Conservation (phyloP, 2,113 vertebrate genomes). For the Nerophis ophidion region DNA sequence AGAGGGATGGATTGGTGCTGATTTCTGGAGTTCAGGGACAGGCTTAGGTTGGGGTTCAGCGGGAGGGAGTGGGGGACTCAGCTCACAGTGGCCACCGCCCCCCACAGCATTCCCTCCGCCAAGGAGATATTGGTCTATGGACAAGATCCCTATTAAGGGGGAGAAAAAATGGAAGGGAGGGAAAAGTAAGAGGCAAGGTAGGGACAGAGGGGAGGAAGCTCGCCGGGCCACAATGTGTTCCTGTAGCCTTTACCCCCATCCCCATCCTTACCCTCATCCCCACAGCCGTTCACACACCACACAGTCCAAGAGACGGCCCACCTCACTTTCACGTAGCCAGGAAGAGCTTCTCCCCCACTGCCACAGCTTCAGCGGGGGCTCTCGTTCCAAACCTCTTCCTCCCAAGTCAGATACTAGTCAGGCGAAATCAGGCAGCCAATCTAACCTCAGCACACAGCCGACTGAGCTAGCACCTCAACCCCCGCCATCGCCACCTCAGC, state of each 20-base stretch:
- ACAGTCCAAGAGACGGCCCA: constrained; percentile 60
- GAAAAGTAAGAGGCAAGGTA: constrained; percentile 62
- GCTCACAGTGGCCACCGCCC: constrained; percentile 70
- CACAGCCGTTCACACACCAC: constrained; percentile 59
- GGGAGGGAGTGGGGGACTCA: constrained; percentile 70
- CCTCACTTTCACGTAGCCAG: constrained; percentile 75
- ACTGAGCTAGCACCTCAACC: constrained; percentile 68
- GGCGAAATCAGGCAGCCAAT: constrained; percentile 84
- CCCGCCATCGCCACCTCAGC: constrained; percentile 67
- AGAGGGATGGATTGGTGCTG: constrained; percentile 68
- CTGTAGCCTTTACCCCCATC: constrained; percentile 74
- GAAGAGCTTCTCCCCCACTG: constrained; percentile 81
- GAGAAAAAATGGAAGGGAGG: constrained; percentile 77
- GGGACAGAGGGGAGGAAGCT: constrained; percentile 66
- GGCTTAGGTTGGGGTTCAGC: constrained; percentile 73
- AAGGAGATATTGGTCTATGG: constrained; percentile 85
- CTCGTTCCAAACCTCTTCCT: constrained; percentile 69
- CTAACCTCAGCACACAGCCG: constrained; percentile 83
- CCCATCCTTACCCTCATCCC: constrained; percentile 74
- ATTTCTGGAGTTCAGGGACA: constrained; percentile 71
- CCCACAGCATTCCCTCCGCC: constrained; percentile 77
- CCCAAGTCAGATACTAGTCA: constrained; percentile 68
- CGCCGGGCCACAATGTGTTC: constrained; percentile 72
- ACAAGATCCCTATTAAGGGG: constrained; percentile 84
- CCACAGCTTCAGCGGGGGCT: constrained; percentile 74